These are phyloP conservation scores for Falco peregrinus DNA, from an alignment of 2,797 vertebrate species.

Conservation along the genomic window DNA sequence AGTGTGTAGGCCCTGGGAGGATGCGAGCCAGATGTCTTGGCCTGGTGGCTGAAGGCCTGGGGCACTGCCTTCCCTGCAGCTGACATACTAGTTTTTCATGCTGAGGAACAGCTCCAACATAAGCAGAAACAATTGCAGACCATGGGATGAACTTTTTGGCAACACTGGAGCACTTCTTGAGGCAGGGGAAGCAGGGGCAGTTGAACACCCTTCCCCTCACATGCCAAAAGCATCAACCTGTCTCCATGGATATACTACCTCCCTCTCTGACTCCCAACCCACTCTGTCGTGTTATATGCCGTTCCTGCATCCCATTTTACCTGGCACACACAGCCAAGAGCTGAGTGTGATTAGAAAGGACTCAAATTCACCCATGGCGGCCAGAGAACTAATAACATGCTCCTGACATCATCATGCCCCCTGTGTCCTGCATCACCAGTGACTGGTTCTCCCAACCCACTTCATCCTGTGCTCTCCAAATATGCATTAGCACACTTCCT, in stretches of 20 bases:
- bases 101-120: background rate
- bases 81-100: background rate
- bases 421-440: background rate
- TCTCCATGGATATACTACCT: background rate
- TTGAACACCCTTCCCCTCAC: no score
- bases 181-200: background rate
- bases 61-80: background rate
- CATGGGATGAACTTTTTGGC: background rate
- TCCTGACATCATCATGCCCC: no score
- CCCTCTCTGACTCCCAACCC: background rate
- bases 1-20: no score
- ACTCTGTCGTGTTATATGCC: background rate
- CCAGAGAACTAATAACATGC: background rate
- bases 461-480: background rate
- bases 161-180: background rate
- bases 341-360: background rate
- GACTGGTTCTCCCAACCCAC: background rate
- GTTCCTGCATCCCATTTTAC: background rate
- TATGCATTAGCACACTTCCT: no score
- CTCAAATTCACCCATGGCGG: background rate
- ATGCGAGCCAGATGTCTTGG: no score
- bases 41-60: background rate
- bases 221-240: background rate
- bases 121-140: background rate
- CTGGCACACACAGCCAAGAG: accelerated